Conservation (phyloP, 2,797 vertebrate genomes). For the Meriones psammophilus region DNA sequence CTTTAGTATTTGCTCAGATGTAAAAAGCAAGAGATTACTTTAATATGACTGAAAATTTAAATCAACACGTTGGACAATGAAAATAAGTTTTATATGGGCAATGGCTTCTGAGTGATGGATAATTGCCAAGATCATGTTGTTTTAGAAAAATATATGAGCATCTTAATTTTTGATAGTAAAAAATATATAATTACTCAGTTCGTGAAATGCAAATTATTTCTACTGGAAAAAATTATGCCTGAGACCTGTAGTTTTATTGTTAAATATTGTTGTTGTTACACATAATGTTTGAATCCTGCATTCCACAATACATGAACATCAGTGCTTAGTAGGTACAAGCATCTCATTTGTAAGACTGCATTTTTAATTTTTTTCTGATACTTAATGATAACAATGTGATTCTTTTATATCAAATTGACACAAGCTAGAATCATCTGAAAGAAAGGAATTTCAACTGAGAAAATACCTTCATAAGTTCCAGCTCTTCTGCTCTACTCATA, state of each 20-base stretch:
- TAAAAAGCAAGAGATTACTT: not conserved
- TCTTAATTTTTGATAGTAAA: not conserved
- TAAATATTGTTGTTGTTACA: not conserved
- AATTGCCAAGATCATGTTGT: not conserved
- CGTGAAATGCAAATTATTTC: not conserved
- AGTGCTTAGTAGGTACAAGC: not conserved
- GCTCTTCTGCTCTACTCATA: not conserved
- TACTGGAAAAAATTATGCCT: not conserved
- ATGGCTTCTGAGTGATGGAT: not conserved
- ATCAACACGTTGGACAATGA: not conserved
- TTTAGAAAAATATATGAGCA: not conserved
- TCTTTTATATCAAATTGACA: not conserved
- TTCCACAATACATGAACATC: not conserved
- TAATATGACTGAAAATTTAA: not conserved
- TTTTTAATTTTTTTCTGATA: not conserved
- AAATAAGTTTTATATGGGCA: not conserved
- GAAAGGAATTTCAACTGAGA: not conserved
- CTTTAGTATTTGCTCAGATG: too few relatives aligned
- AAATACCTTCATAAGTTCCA: not conserved
- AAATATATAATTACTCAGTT: not conserved
- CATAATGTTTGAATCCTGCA: not conserved
- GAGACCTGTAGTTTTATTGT: not conserved
- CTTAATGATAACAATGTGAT: not conserved
- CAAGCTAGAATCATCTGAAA: not conserved
- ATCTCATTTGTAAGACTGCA: not conserved